A percentile compares a stretch with the other conserved stretches of the same genome.
Evolutionary conservation across 2,888 invertebrate genomes (phyloP).

Genomic region (Thysanoteuthis rhombus): DNA sequence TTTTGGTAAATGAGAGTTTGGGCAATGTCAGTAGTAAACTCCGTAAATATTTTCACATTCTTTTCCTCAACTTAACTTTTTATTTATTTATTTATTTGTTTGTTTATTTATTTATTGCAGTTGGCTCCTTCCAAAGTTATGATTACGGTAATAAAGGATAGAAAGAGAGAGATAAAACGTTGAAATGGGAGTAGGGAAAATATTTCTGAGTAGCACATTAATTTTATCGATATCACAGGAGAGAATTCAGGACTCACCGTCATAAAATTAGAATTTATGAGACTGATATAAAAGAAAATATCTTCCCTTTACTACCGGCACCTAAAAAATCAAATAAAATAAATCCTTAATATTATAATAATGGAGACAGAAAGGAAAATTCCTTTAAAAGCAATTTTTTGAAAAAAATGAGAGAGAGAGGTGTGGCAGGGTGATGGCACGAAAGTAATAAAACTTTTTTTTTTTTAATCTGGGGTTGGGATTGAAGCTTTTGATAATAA

Average conservation of each 20-base stretch:
- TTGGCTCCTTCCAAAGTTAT: background rate
- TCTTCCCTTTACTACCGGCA: background rate
- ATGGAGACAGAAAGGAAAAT: background rate
- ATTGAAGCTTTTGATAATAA: background rate
- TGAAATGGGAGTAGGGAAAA: background rate
- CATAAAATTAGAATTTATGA: background rate
- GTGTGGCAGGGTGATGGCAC: background rate
- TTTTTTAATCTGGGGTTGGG: background rate
- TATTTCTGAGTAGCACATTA: background rate
- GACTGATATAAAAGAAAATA: conserved; percentile 12
- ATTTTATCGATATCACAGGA: background rate
- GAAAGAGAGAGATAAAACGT: background rate
- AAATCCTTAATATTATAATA: background rate
- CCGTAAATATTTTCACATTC: background rate
- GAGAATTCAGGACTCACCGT: background rate
- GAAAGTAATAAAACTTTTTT: background rate
- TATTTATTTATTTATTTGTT: background rate
- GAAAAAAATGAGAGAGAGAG: background rate
- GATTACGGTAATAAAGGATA: background rate
- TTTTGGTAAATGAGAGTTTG: background rate
- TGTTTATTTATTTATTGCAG: background rate
- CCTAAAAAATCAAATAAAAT: background rate
- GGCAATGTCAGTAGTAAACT: background rate
- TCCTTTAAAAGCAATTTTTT: background rate
- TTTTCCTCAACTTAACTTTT: background rate